Percentiles rank a stretch among this genome's conserved stretches.
Conservation (phyloP, 2,113 vertebrate genomes). For the Agelaius phoeniceus region DNA sequence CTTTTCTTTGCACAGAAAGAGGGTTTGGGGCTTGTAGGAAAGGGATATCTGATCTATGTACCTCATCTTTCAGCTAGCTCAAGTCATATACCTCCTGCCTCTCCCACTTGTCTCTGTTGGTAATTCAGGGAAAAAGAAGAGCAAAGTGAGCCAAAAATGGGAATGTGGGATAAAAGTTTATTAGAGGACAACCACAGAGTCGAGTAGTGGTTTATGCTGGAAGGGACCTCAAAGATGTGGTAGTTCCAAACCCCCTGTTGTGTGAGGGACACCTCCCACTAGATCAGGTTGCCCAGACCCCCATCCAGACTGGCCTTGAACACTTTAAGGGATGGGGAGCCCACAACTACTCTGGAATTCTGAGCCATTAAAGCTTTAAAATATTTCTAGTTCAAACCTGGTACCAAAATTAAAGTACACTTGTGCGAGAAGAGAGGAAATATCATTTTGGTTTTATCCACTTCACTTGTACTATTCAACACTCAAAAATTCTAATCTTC, state of each 20-base stretch:
- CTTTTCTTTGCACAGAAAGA: not conserved
- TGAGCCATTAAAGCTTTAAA: not conserved
- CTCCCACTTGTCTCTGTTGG: not conserved
- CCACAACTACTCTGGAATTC: accelerated
- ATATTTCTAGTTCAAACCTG: not conserved
- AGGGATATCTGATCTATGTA: not conserved
- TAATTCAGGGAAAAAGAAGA: not conserved
- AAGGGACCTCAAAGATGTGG: not conserved
- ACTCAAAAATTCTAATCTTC: not conserved
- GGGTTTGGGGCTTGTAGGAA: not conserved
- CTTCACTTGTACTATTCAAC: not conserved
- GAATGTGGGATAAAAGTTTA: not conserved
- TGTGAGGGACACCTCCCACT: not conserved
- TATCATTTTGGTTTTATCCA: not conserved
- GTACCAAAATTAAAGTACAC: not conserved
- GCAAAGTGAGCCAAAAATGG: not conserved
- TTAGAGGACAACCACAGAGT: not conserved
- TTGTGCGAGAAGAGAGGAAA: not conserved
- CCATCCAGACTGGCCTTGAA: not conserved
- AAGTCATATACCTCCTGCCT: not conserved
- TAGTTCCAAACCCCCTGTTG: not conserved
- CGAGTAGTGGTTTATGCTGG: not conserved
- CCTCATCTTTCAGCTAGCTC: not conserved
- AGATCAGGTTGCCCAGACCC: not conserved
- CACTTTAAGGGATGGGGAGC: not conserved